These are phyloP conservation scores for Caenorhabditis drosophilae DNA, from an alignment of 2,888 invertebrate genomes.

Conservation along the genomic window DNA sequence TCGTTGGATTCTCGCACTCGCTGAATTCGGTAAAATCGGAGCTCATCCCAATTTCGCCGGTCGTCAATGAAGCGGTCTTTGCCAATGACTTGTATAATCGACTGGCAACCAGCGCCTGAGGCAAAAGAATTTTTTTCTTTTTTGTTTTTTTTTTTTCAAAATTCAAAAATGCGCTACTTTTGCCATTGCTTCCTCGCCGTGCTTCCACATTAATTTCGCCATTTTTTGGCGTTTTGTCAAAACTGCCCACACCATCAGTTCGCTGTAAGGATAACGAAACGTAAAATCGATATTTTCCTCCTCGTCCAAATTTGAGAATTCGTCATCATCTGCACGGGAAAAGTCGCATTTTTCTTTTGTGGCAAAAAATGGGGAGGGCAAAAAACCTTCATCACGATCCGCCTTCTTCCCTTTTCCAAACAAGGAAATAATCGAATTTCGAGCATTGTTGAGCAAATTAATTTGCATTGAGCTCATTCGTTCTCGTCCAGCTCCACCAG, in stretches of 20 bases:
- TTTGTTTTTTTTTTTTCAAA: no score
- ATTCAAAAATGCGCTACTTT: no score
- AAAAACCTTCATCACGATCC: constrained; percentile 30
- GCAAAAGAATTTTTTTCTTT: no score
- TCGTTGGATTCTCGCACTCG: constrained; percentile 23
- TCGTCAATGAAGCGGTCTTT: constrained; percentile 94
- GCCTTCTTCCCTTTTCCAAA: constrained; percentile 18
- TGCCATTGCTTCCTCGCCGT: constrained; percentile 94
- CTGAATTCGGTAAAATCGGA: constrained; percentile 43
- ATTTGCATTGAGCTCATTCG: constrained; percentile 38
- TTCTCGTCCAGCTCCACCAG: constrained; percentile 25
- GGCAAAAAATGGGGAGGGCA: no score
- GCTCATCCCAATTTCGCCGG: constrained; percentile 82
- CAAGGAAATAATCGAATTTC: constrained; percentile 48
- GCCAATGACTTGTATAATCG: constrained; percentile 94
- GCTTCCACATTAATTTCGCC: constrained; percentile 95
- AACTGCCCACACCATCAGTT: constrained; percentile 91
- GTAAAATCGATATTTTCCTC: constrained; percentile 49
- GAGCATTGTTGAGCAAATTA: constrained; percentile 40
- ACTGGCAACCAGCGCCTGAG: constrained; percentile 53
- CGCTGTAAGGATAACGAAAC: constrained; percentile 84
- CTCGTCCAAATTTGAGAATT: constrained; percentile 35
- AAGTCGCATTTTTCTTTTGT: no score
- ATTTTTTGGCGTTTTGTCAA: constrained; percentile 90
- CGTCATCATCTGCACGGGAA: no score